These are phyloP conservation scores for Trogon surrucura DNA, from an alignment of 2,113 vertebrate species.

Conservation along the genomic window DNA sequence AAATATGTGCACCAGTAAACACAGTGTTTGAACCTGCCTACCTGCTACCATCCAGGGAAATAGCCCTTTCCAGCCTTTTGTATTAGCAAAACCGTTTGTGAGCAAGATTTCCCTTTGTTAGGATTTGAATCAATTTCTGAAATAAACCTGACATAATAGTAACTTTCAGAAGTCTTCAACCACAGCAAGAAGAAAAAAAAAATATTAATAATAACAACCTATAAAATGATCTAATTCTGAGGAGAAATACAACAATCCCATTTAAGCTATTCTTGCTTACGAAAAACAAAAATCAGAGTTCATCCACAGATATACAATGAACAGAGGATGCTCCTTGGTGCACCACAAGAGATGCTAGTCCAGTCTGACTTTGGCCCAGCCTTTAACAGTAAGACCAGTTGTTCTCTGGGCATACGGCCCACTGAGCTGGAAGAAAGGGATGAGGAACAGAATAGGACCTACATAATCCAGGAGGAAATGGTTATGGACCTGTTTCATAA, in stretches of 20 bases:
- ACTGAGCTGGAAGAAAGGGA: too few species aligned
- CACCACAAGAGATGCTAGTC: not conserved
- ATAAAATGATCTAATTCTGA: not conserved
- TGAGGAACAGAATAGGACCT: too few species aligned
- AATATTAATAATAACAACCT: not conserved
- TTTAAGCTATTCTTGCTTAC: not conserved
- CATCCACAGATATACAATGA: not conserved
- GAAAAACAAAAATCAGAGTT: not conserved
- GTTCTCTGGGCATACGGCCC: too few species aligned
- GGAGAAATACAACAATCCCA: not conserved
- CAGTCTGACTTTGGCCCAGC: too few species aligned
- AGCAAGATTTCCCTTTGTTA: not conserved
- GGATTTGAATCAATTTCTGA: not conserved
- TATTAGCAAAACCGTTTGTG: not conserved
- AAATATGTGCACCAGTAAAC: not conserved
- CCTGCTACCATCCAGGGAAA: not conserved
- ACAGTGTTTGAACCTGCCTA: not conserved
- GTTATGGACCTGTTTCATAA: too few species aligned
- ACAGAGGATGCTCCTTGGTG: not conserved
- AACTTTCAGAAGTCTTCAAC: not conserved
- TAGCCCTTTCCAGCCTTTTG: not conserved
- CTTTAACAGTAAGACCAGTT: too few species aligned
- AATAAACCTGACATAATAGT: not conserved
- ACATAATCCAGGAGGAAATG: too few species aligned
- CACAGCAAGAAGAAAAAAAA: not conserved